These are phyloP conservation scores for Ennomos fuscantarius DNA, from an alignment of 2,888 invertebrate species.

Conservation along the genomic window DNA sequence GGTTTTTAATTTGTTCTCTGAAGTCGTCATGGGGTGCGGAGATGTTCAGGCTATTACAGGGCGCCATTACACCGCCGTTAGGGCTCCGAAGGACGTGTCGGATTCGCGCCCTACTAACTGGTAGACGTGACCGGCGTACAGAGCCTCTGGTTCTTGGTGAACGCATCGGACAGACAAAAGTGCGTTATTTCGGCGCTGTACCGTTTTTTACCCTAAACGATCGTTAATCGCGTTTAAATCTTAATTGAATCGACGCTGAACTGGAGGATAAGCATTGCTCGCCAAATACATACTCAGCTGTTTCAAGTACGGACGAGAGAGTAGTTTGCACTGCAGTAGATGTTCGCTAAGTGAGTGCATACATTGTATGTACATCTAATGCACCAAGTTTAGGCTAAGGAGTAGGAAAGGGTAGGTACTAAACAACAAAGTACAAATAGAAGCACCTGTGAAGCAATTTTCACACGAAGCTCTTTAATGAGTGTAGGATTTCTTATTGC, in stretches of 20 bases:
- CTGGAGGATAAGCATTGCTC: constrained; percentile 6
- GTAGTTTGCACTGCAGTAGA: constrained; percentile 5
- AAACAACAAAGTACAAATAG: too few species aligned
- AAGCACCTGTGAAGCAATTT: too few species aligned
- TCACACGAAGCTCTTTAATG: too few species aligned
- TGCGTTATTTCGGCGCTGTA: constrained; percentile 30
- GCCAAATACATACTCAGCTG: constrained; percentile 13
- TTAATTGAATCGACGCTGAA: constrained; percentile 34
- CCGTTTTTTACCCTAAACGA: constrained; percentile 33
- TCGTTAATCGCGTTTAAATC: constrained; percentile 34
- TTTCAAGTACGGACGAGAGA: constrained; percentile 1
- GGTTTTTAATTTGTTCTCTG: constrained; percentile 79
- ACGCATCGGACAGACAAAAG: constrained; percentile 52
- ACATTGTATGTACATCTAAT: not conserved
- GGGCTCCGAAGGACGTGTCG: constrained; percentile 73
- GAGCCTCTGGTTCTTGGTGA: constrained; percentile 44
- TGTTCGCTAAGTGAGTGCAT: constrained; percentile 5
- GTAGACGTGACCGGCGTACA: constrained; percentile 68
- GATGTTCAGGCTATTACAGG: constrained; percentile 71
- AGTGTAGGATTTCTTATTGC: too few species aligned
- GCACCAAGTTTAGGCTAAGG: too few species aligned
- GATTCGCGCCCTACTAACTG: constrained; percentile 79
- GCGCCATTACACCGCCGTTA: constrained; percentile 77
- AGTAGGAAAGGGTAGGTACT: too few species aligned
- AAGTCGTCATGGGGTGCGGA: constrained; percentile 58